Base-by-base conservation (phyloP, 2,113 vertebrate genomes). In the Gasterosteus aculeatus region DNA sequence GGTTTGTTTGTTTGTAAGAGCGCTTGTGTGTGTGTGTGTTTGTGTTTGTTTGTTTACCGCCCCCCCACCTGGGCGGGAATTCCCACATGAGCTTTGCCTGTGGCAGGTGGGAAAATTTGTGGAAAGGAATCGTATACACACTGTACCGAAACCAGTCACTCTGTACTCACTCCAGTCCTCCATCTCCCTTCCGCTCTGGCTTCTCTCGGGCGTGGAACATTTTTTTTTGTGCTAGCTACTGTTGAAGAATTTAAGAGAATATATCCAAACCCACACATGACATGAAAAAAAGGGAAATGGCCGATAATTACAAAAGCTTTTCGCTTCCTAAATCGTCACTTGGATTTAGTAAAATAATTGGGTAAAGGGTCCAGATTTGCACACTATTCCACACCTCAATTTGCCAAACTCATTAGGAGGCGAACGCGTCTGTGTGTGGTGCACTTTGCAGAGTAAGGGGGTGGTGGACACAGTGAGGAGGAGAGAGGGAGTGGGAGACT, bases 1-100 rank as follows among this genome's bases (percentile, higher is more conserved):
- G 33, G 53, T 71, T 61, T 77, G 65, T 88, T 71, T 84, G 49
- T 66, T 39, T 56, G 53, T 63, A 38, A 35, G 33, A 35, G 33
- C 63, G 60, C 51, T 54, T n/a, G 11, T 61, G 60, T 68, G 61
- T 76, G 31, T 74, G 60, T 81, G 51, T 67, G 22, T 72, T 44
- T 62, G 15, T 63, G 47, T 35, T 31, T 54, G 42, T 57, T 81
- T 90, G 87, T 91, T 86, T 90, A 78, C 62, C 80, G 75, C 59
- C 84, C 70, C 80, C 82, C 85, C 85, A 91, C 86, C 87, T 88
- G 82, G 85, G 78, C 56, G 76, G 84, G 80, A 89, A 91, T 87
- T 89, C 90, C 85, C 87, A 75, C 75, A 82, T 80, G 80, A 86
- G 87, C 73, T 81, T 69, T 71, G 83, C 53, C 72, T 81, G 71